Evolutionary conservation across 2,888 invertebrate genomes (phyloP).

Genomic region (Sesia apiformis): DNA sequence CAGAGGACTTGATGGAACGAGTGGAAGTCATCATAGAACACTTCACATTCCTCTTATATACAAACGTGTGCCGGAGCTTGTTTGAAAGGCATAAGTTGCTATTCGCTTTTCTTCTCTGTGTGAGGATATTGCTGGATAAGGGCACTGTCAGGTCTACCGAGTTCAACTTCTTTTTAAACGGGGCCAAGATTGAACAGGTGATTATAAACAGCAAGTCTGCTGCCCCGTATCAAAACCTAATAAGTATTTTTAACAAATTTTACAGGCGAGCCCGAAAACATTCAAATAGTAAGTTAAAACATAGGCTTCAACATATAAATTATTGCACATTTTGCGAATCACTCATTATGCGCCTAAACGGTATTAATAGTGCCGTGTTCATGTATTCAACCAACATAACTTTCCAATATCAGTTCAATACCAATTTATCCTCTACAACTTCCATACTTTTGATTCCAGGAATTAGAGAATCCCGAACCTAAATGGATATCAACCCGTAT

Average conservation of each 20-base stretch:
- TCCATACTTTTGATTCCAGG: slow-evolving; percentile 26
- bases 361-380: too few relatives aligned
- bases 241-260: too few relatives aligned
- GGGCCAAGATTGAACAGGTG: slow-evolving; percentile 77
- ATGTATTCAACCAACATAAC: too few relatives aligned
- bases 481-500: slow-evolving; percentile 86
- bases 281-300: too few relatives aligned
- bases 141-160: slow-evolving; percentile 76
- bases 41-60: slow-evolving; percentile 88
- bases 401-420: too few relatives aligned
- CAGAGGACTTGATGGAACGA: slow-evolving; percentile 82
- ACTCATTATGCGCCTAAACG: too few relatives aligned
- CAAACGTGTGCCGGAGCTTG: slow-evolving; percentile 90
- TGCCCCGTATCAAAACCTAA: too few relatives aligned
- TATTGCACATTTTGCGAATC: too few relatives aligned
- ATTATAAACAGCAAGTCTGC: slow-evolving; percentile 1
- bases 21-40: slow-evolving; percentile 85
- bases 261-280: too few relatives aligned
- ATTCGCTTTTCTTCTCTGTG: slow-evolving; percentile 85
- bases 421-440: too few relatives aligned
- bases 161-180: slow-evolving; percentile 85
- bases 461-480: slow-evolving; percentile 80
- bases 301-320: too few relatives aligned
- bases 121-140: slow-evolving; percentile 78
- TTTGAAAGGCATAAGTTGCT: slow-evolving; percentile 92